Percentiles rank a stretch among this genome's conserved stretches.
phyloP scores from a whole-genome alignment of 1,140 invertebrate species.

The Hyphantria cunea region DNA sequence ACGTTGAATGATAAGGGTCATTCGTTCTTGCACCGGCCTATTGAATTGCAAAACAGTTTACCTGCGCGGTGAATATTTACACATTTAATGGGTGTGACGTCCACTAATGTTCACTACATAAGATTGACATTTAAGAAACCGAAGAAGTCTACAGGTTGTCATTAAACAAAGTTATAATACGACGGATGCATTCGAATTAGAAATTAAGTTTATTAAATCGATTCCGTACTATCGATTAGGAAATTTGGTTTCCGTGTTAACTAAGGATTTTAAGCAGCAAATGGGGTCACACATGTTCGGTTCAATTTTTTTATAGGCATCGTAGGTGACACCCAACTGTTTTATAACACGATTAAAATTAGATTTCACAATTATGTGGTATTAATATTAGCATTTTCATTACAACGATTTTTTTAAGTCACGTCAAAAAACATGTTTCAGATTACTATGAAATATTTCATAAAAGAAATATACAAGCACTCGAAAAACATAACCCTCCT shows the following conservation, averaged over 20 bases:
- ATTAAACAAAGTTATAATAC: constrained; percentile 40
- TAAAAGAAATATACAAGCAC: too few relatives aligned
- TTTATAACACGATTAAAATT: too few relatives aligned
- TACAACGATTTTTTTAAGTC: too few relatives aligned
- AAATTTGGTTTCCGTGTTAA: too few relatives aligned
- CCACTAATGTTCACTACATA: constrained; percentile 46
- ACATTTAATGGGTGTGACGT: constrained; percentile 59
- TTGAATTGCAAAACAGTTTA: constrained; percentile 67
- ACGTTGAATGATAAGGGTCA: constrained; percentile 58
- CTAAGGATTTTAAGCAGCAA: too few relatives aligned
- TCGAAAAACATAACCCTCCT: too few relatives aligned
- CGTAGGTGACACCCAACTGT: too few relatives aligned
- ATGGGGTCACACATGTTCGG: too few relatives aligned
- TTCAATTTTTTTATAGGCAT: too few relatives aligned
- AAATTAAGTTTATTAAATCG: neutral
- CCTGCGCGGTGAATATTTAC: constrained; percentile 67
- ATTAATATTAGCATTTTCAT: too few relatives aligned
- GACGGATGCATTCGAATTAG: neutral
- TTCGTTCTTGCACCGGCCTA: constrained; percentile 57
- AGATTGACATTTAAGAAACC: constrained; percentile 50
- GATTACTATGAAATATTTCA: constrained; percentile 3
- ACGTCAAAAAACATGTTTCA: neutral
- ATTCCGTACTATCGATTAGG: too few relatives aligned
- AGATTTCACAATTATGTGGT: too few relatives aligned
- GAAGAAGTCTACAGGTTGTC: constrained; percentile 38